Evolutionary conservation across 2,888 invertebrate genomes (phyloP), one percentile per base, ranked within the genome.

Genomic region (Achlya flavicornis): DNA sequence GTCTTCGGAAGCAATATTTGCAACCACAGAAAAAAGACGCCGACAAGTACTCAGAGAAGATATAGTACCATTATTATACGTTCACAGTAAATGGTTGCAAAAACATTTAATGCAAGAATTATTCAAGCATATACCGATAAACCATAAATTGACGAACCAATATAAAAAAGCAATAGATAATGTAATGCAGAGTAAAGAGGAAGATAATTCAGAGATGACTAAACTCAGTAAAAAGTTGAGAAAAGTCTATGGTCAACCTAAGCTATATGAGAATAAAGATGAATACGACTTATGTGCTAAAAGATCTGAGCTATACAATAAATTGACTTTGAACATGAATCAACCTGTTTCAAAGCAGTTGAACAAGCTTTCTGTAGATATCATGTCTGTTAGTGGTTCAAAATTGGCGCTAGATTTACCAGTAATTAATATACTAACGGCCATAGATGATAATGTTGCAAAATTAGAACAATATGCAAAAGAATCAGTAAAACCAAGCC

Each of bases 21-120:
- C 78, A 3, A 76, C 69, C 8, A 78, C 83, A 14, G 84, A 81
- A 58, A 84, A 88, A 63, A 88, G 87, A 72, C 83, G 84, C 71
- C 76, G 83, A 62, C 78, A 83, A 71, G 81, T 90, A 70, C 72
- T 94, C 57, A 89, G 92, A 67, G 90, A 95, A 61, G 94, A 95
- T 66, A 87, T 95, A 1, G 86, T 95, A 57, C 94, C 95, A n/a
- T 90, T 95, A 62, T 78, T 97, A 0, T 92, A 95, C 70, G 91
- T 97, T 12, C 97, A 97, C 80, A 96, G 95, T 75, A 96, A 95
- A 84, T 97, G 97, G 97, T 82, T 97, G 48, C 87, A 94, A 19
- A 97, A 97, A 80, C 93, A 95, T 85, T 86, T 95, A 33, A 77
- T 96, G 2, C 79, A 81, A 41, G 81, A 80, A 62, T 66, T 93